A percentile compares a stretch with the other conserved stretches of the same genome.
Evolutionary conservation across 1,140 invertebrate genomes (phyloP).

Genomic region (Aphelinus atriplicis): DNA sequence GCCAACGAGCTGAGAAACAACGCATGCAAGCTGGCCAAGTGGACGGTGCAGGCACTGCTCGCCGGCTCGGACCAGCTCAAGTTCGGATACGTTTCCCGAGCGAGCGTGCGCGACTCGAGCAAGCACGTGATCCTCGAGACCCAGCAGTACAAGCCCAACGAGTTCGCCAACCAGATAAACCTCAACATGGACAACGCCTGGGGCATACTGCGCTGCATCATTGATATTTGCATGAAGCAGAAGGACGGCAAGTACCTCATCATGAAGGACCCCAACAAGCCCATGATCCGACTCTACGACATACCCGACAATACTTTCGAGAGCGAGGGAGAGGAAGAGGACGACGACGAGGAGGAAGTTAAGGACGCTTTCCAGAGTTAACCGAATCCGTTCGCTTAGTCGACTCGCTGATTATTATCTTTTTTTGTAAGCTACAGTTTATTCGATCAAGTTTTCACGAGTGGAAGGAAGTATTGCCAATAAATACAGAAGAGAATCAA

Average conservation of each 20-base stretch:
- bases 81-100: slow-evolving; percentile 97
- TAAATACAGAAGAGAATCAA: no score
- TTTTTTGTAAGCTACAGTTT: no score
- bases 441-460: no score
- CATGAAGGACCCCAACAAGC: slow-evolving; percentile 99
- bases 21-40: slow-evolving; percentile 98
- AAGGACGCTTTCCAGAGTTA: slow-evolving; percentile 70
- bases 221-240: slow-evolving; percentile 98
- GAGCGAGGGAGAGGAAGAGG: slow-evolving; percentile 94
- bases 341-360: slow-evolving; percentile 77
- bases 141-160: slow-evolving; percentile 97
- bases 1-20: slow-evolving; percentile 99
- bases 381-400: slow-evolving; percentile 27
- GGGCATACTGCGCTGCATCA: slow-evolving; percentile 98
- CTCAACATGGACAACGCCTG: slow-evolving; percentile 99
- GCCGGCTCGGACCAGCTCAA: slow-evolving; percentile 98
- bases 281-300: slow-evolving; percentile 94
- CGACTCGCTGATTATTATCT: no score
- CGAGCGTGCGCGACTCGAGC: slow-evolving; percentile 91
- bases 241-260: slow-evolving; percentile 98
- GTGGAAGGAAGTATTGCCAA: no score
- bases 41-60: slow-evolving; percentile 96
- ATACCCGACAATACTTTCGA: slow-evolving; percentile 99
- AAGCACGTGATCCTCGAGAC: slow-evolving; percentile 98
- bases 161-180: slow-evolving; percentile 99